Percentiles rank a stretch among this genome's conserved stretches.
Conservation (phyloP, 2,113 vertebrate genomes). For the Pica pica region DNA sequence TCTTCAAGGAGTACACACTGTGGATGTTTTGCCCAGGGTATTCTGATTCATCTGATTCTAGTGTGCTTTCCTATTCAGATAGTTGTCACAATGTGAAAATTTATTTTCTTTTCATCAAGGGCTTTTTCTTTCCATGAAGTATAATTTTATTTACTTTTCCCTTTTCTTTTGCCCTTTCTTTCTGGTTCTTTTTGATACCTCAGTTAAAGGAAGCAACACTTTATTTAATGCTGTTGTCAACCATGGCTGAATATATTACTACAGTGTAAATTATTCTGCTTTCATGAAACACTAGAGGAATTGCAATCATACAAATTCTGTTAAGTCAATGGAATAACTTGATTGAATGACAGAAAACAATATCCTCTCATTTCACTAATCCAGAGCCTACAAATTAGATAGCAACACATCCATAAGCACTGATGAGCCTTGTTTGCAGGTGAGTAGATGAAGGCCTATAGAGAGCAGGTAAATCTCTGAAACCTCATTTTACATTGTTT, state of each 20-base stretch:
- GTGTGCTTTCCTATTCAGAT: conserved; percentile 56
- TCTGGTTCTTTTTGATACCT: conserved; percentile 17
- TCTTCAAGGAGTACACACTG: conserved; percentile 39
- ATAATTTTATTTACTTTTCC: conserved; percentile 50
- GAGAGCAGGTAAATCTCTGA: not conserved
- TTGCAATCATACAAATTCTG: not conserved
- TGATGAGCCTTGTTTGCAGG: not conserved
- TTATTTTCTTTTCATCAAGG: conserved; percentile 55
- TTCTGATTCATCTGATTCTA: conserved; percentile 68
- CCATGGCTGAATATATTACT: not conserved
- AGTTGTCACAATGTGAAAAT: conserved; percentile 40
- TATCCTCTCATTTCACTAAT: not conserved
- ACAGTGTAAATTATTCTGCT: not conserved
- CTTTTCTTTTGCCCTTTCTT: not conserved
- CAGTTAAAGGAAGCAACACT: not conserved
- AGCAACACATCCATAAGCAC: not conserved
- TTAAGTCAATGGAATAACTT: not conserved
- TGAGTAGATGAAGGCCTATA: not conserved
- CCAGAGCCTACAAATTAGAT: not conserved
- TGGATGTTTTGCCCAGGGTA: conserved; percentile 57
- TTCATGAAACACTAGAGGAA: not conserved
- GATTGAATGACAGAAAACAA: not conserved
- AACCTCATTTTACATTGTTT: not conserved
- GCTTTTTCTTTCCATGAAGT: conserved; percentile 16
- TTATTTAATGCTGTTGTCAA: not conserved